Evolutionary conservation across 2,113 vertebrate species (phyloP), one percentile per base, ranked within the genome.

Genomic region (Hyaena hyaena): DNA sequence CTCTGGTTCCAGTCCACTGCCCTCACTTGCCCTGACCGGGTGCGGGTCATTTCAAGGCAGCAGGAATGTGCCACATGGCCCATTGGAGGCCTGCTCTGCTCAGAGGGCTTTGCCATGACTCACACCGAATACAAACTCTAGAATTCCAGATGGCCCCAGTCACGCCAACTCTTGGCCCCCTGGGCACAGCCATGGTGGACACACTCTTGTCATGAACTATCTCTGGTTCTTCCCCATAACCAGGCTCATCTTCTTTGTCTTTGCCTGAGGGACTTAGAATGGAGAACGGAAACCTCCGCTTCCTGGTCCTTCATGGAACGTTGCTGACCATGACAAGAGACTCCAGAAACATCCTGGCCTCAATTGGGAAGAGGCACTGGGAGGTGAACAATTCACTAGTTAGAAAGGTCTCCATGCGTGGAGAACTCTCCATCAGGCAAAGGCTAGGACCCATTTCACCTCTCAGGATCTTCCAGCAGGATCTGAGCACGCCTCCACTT

Each of bases 131-230:
- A 2, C 21, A 35, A 10, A 53, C 35, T 55, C 61, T 9, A 50
- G 69, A 31, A 43, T 7, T 39, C n/a, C 43, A 31, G 24, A 31
- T 71, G 50, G 28, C 9, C 26, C 77, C 24, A 2, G 5, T 9
- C 0, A 0, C 11, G 11, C 50, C 45, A 10, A 28, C 16, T 24
- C 58, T 81, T 0, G 8, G 74, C 1, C 1, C 39, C 21, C 39
- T 5, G 33, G 43, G 12, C 11, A 10, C 4, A 1, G 88, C 23
- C 8, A 4, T 5, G 0, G 83, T 24, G 19, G 9, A 53, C 21
- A 9, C 11, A 9, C 10, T 10, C 4, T 0, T 10, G 16, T 33
- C 26, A 24, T 16, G 7, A 16, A 8, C 31, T 35, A 26, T 2
- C 19, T 76, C 73, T 31, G 31, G 7, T n/a, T 39, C 31, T 28